Evolutionary conservation across 2,797 vertebrate genomes (phyloP).

Genomic region (Clarias fuscus): DNA sequence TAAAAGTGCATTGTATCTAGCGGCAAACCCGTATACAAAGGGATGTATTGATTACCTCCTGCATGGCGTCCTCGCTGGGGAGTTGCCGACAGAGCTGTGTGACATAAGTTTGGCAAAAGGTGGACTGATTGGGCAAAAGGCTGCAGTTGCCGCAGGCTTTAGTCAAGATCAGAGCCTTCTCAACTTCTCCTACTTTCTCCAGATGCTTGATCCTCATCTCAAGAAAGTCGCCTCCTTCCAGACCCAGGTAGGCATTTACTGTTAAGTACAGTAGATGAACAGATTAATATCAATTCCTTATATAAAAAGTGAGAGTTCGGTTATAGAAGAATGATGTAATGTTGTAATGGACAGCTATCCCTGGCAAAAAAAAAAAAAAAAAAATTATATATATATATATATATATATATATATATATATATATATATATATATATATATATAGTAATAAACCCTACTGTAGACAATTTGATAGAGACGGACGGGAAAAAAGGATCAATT

Average conservation of each 20-base stretch:
- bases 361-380: neutral
- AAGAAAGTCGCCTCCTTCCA: conserved; percentile 95
- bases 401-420: too few species aligned
- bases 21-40: neutral
- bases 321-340: neutral
- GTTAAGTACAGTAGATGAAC: neutral
- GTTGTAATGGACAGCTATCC: neutral
- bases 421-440: too few species aligned
- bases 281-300: neutral
- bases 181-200: conserved; percentile 91
- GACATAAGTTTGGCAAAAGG: conserved; percentile 92
- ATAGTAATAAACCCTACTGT: neutral
- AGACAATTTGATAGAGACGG: neutral
- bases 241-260: conserved; percentile 87
- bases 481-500: neutral
- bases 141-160: conserved; percentile 89
- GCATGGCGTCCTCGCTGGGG: conserved; percentile 93
- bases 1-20: neutral
- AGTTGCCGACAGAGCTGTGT: conserved; percentile 91
- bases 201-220: conserved; percentile 97
- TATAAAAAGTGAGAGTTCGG: too few species aligned
- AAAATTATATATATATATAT: too few species aligned
- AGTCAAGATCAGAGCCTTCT: conserved; percentile 89
- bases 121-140: conserved; percentile 84
- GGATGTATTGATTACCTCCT: conserved; percentile 78